These are phyloP conservation scores for Empis stercorea DNA, from an alignment of 2,888 invertebrate genomes.

Conservation along the genomic window DNA sequence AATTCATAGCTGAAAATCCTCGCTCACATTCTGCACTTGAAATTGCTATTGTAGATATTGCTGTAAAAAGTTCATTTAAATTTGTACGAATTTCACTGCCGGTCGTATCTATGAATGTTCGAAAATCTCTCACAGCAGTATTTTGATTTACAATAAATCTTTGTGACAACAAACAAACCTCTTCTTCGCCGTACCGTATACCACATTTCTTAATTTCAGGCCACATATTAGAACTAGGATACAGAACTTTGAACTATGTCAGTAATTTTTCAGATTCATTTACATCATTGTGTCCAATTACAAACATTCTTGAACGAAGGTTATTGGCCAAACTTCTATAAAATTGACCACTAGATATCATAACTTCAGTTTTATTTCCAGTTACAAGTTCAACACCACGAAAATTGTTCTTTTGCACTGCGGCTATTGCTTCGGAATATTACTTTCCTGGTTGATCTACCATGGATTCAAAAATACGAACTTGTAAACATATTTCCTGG, in stretches of 20 bases:
- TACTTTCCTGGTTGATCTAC: background rate
- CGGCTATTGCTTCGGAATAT: background rate
- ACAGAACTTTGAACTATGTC: too few relatives aligned
- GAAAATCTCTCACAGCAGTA: too few relatives aligned
- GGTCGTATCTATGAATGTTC: too few relatives aligned
- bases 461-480: background rate
- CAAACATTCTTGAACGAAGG: too few relatives aligned
- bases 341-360: background rate
- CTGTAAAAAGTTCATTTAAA: background rate
- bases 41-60: background rate
- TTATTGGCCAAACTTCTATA: background rate
- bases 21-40: background rate
- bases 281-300: too few relatives aligned
- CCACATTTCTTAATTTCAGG: too few relatives aligned
- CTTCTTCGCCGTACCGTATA: too few relatives aligned
- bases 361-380: background rate
- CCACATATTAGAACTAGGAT: too few relatives aligned
- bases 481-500: background rate
- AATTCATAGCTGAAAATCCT: background rate
- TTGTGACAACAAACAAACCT: too few relatives aligned
- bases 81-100: too few relatives aligned
- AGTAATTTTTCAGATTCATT: too few relatives aligned
- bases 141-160: too few relatives aligned
- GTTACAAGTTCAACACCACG: background rate
- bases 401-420: background rate